Percentiles rank a stretch among this genome's conserved stretches.
phyloP scores from a whole-genome alignment of 2,113 vertebrate genomes.

The Microcebus griseorufus region DNA sequence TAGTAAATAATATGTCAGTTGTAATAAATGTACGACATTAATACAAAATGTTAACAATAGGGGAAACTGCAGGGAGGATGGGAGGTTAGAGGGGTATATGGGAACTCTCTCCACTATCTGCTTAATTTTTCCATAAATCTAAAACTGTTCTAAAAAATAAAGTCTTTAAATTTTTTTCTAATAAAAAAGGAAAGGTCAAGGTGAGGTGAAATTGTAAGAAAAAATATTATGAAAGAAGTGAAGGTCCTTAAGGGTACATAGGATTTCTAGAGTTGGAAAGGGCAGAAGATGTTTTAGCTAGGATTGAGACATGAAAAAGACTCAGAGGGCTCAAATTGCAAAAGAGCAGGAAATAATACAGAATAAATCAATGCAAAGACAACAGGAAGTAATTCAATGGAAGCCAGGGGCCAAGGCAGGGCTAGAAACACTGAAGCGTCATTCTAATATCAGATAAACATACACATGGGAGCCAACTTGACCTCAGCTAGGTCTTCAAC shows the following conservation, averaged over 20 bases:
- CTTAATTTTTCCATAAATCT: background rate
- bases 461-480: background rate
- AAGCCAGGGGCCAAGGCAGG: slow-evolving; percentile 9
- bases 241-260: background rate
- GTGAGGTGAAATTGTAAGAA: background rate
- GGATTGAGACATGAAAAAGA: slow-evolving; percentile 14
- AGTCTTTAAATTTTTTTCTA: background rate
- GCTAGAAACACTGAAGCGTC: slow-evolving; percentile 3
- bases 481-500: background rate
- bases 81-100: background rate
- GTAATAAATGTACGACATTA: background rate
- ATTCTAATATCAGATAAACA: background rate
- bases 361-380: slow-evolving; percentile 48
- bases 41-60: background rate
- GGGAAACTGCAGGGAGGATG: background rate
- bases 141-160: slow-evolving; percentile 9
- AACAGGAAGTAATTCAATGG: slow-evolving; percentile 40
- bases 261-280: slow-evolving; percentile 31
- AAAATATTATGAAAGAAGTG: background rate
- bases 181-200: slow-evolving; percentile 24
- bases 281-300: slow-evolving; percentile 23
- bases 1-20: background rate
- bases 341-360: slow-evolving; percentile 51
- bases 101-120: background rate
- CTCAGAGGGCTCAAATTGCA: slow-evolving; percentile 11